Base-by-base conservation (phyloP, 2,797 vertebrate species). In the Bovichtus diacanthus region DNA sequence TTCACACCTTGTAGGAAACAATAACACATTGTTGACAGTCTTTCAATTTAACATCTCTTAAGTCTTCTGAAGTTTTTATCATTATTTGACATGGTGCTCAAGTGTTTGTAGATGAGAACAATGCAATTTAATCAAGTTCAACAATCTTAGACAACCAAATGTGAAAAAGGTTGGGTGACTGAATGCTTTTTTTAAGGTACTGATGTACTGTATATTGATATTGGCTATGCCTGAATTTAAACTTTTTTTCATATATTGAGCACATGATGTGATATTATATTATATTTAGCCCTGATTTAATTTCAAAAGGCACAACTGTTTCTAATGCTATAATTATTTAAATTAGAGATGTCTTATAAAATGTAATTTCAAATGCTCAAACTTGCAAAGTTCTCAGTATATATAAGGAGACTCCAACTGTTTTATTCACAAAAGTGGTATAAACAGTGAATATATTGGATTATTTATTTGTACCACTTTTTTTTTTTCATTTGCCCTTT, bases 321-420 rank as follows among this genome's bases (percentile, higher is more conserved):
- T 83, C 58, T 86, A 90, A 83, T 87, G 5, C 66, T 87, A 31
- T 94, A 94, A 95, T 96, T 96, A 94, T 96, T 90, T 90, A 93
- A 93, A 93, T 93, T 74, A 78, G 77, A 89, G 70, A 81, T 86
- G 53, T 88, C 76, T 89, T 89, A 87, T 94, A 89, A 94, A 94
- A 94, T 91, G 90, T 89, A 87, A 94, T 94, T 94, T 93, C 83
- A 93, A 94, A 93, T 91, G 86, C 87, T 95, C 93, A 87, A 90
- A 92, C 84, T 74, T 91, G 88, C 92, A 87, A 91, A 92, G 90
- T 80, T 92, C 93, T 90, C 78, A 83, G 74, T 91, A 84, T 88
- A 72, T 86, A 78, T 73, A 47, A 68, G 65, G 73, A 89, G 50
- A 81, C 61, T 68, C 61, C 69, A 83, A 81, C 76, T 73, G 63